Evolutionary conservation across 2,888 invertebrate genomes (phyloP).

Genomic region (Encarsia formosa): DNA sequence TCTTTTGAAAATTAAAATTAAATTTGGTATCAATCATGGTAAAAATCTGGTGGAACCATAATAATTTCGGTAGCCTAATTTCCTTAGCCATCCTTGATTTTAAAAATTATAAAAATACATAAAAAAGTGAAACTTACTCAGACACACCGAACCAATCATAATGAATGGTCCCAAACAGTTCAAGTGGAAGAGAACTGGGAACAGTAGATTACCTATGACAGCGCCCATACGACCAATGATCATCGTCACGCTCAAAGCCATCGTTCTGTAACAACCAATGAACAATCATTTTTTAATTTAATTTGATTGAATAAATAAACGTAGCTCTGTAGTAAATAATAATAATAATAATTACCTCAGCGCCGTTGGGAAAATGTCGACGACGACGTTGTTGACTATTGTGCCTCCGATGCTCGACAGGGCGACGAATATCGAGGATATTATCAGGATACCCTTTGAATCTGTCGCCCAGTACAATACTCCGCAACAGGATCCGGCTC

Average conservation of each 20-base stretch:
- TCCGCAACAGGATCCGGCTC: slow-evolving; percentile 46
- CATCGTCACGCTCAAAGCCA: slow-evolving; percentile 68
- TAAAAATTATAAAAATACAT: too few species aligned
- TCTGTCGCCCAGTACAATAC: slow-evolving; percentile 45
- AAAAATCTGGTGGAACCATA: too few species aligned
- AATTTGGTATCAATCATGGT: too few species aligned
- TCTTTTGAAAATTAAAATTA: too few species aligned
- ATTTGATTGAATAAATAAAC: too few species aligned
- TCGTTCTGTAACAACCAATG: slow-evolving; percentile 55
- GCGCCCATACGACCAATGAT: slow-evolving; percentile 71
- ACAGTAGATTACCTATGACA: slow-evolving; percentile 66
- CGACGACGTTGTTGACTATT: slow-evolving; percentile 53
- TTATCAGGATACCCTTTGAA: slow-evolving; percentile 41
- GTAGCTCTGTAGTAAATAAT: too few species aligned
- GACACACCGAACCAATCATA: slow-evolving; percentile 61
- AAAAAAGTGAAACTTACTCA: too few species aligned
- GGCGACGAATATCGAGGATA: slow-evolving; percentile 46
- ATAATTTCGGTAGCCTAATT: too few species aligned
- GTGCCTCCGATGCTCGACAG: slow-evolving; percentile 54
- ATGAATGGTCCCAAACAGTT: slow-evolving; percentile 73
- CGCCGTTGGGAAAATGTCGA: slow-evolving; percentile 46
- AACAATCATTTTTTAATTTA: too few species aligned
- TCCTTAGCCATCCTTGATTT: too few species aligned
- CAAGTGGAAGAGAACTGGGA: slow-evolving; percentile 63
- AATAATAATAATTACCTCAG: slow-evolving; percentile 45